Percentiles rank a stretch among this genome's conserved stretches.
Evolutionary conservation across 1,140 invertebrate species (phyloP).

Genomic region (Aricia agestis): DNA sequence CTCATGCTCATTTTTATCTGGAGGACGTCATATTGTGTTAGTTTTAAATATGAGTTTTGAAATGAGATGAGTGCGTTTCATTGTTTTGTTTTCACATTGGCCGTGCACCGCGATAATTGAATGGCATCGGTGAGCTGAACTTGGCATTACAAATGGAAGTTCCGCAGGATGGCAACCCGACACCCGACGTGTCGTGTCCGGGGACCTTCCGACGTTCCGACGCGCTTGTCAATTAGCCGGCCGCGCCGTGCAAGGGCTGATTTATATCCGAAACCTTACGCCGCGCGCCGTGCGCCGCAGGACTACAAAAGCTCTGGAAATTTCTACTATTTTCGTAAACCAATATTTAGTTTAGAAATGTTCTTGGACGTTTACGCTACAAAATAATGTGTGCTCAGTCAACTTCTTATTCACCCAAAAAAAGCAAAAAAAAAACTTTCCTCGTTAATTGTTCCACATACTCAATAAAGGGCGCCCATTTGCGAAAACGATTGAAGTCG

Average conservation of each 20-base stretch:
- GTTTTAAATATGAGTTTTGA: too few species aligned
- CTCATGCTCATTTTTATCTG: too few species aligned
- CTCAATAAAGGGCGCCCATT: background rate
- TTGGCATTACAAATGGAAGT: slow-evolving; percentile 36
- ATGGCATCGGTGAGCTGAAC: slow-evolving; percentile 28
- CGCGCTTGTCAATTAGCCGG: slow-evolving; percentile 31
- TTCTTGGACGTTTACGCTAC: background rate
- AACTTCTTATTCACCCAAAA: background rate
- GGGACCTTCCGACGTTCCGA: slow-evolving; percentile 30
- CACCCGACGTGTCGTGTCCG: slow-evolving; percentile 31
- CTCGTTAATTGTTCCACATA: background rate
- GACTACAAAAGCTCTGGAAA: background rate
- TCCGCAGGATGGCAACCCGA: slow-evolving; percentile 42
- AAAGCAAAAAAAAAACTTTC: background rate
- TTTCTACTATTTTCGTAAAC: background rate
- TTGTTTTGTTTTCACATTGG: background rate
- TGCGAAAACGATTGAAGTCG: background rate
- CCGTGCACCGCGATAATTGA: slow-evolving; percentile 15
- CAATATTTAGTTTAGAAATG: background rate
- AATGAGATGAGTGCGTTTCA: background rate
- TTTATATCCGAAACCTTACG: slow-evolving; percentile 25
- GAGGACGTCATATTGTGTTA: too few species aligned
- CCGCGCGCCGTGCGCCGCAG: background rate
- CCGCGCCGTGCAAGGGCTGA: slow-evolving; percentile 27
- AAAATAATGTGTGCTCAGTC: background rate